Percentiles rank a stretch among this genome's conserved stretches.
phyloP scores from a whole-genome alignment of 2,113 vertebrate species.

The Ardeotis arabs region DNA sequence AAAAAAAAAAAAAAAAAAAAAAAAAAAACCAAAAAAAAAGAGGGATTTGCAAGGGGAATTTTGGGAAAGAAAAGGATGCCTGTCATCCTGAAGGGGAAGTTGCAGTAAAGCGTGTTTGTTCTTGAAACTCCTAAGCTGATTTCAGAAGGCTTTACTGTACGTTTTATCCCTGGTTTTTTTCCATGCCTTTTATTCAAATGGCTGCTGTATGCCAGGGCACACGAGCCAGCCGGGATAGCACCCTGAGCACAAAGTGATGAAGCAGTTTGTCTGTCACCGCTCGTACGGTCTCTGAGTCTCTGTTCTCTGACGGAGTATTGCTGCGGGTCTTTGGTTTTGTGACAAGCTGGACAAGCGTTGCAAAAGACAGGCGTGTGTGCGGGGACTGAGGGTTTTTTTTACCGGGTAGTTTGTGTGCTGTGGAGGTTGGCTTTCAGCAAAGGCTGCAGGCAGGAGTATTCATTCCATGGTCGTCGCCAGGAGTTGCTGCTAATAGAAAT shows the following conservation, averaged over 20 bases:
- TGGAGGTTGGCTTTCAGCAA: not conserved
- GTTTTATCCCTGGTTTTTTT: not conserved
- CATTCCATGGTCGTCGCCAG: too few species aligned
- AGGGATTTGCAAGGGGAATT: not conserved
- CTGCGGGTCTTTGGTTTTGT: not conserved
- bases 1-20: too few species aligned
- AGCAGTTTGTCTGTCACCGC: not conserved
- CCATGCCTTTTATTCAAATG: not conserved
- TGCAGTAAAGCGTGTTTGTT: not conserved
- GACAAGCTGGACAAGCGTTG: not conserved
- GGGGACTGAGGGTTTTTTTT: not conserved
- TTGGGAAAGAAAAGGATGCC: not conserved
- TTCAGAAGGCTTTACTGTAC: not conserved
- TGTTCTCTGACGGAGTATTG: not conserved
- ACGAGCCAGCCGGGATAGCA: not conserved
- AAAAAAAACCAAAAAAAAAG: not conserved
- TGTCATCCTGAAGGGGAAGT: not conserved
- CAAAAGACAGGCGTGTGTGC: not conserved
- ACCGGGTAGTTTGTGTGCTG: rapidly evolving
- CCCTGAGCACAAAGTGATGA: not conserved
- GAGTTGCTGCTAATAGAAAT: too few species aligned
- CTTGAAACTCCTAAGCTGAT: not conserved
- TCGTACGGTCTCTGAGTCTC: not conserved
- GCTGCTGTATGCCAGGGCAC: not conserved
- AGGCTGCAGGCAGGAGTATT: not conserved